Evolutionary conservation across 2,797 vertebrate genomes (phyloP), one percentile per base, ranked within the genome.

Genomic region (Sternarchorhynchus goeldii): DNA sequence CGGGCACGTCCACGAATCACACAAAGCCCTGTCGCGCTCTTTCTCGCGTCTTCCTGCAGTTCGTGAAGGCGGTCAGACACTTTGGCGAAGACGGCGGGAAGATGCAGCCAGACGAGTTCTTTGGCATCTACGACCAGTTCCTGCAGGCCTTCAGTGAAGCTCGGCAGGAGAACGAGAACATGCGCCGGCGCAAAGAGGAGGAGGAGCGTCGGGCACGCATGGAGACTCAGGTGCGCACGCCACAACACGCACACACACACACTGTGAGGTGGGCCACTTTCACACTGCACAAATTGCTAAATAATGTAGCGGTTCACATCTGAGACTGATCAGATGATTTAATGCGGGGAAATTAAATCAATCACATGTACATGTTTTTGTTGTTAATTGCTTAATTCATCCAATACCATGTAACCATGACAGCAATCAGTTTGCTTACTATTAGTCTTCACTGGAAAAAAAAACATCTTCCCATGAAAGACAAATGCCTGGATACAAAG

Each of bases 31-130:
- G 25, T 32, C 29, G 57, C 50, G 17, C 55, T 36, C 56, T 57
- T 18, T 14, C 45, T 12, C 10, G 41, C 87, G 14, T 66, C 56
- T 75, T 75, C 56, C 76, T 75, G 16, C 88, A 99, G 98, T 99
- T 98, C 87, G 85, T 91, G 73, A 95, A 93, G 90, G 94, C 95
- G 21, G 95, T 98, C 81, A 97, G 95, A 90, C 94, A 97, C 91
- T 99, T 99, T 10, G 97, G 96, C 18, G 98, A 99, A 87, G 97
- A 99, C 29, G 88, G 93, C 0, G 87, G 90, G 66, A 98, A 94
- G 91, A 96, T 96, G 83, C 98, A 99, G 89, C 98, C 98, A 0
- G 97, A 99, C 0, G 98, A 99, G 92, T 99, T 99, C 93, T 99
- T 99, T 1, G 97, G 98, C 82, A 97, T 99, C 87, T 99, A 99